Base-by-base conservation (phyloP, 2,797 vertebrate genomes). In the Perodicticus potto region DNA sequence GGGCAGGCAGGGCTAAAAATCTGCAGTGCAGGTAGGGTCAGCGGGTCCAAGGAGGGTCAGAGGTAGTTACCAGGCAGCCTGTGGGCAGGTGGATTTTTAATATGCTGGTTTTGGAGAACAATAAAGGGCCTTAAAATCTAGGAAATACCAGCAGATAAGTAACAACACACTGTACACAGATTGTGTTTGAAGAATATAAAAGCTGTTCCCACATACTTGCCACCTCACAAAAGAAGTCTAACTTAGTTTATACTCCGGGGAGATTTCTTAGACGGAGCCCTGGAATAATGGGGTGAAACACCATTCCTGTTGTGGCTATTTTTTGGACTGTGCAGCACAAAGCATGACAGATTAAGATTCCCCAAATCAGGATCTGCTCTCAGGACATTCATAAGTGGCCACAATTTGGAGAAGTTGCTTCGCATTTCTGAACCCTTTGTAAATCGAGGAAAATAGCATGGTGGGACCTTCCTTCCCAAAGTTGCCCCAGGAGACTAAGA, bases 11-110 rank as follows among this genome's bases (percentile, higher is more conserved):
- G 16, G 0, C 5, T 22, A 2, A 65, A 19, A 9, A 34, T 29
- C 9, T n/a, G 0, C 6, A 4, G 2, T 27, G 27, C 29, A 29
- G 29, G 32, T 17, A 0, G 0, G n/a, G 5, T 40, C 32, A 22
- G 13, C 22, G 10, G n/a, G 8, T 1, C 5, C 29, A 5, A 16
- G 37, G 19, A 55, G 61, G 32, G 20, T 0, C 2, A 0, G 4
- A 5, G 8, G 12, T 9, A 25, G 0, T 12, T 80, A 14, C 0
- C 27, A 29, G 55, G 27, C 7, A 37, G 55, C 25, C 3, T 40
- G 5, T 3, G 0, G 20, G 57, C 73, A 57, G 43, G 34, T 23
- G 9, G 1, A 1, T 23, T n/a, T 61, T 77, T 59, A 70, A 0
- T 67, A 20, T 0, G 2, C 16, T 43, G 40, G 2, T n/a, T 34